These are phyloP conservation scores for Artibeus jamaicensis DNA, from an alignment of 2,797 vertebrate species.

Conservation along the genomic window DNA sequence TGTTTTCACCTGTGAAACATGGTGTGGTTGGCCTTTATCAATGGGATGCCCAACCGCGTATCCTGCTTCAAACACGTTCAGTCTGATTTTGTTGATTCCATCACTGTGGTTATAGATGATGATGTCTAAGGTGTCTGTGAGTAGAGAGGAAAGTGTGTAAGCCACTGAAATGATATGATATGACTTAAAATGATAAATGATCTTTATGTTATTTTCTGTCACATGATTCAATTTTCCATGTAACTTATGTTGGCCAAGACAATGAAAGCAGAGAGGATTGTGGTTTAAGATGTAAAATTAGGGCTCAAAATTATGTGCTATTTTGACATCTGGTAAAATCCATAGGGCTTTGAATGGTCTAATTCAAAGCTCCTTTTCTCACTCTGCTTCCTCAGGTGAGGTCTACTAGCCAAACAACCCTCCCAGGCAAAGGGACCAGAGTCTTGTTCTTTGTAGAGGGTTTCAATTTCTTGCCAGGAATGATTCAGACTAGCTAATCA, in stretches of 20 bases:
- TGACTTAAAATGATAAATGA: conserved; percentile 18
- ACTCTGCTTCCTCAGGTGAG: not conserved
- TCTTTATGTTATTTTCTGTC: not conserved
- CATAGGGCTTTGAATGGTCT: not conserved
- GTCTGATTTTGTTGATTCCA: not conserved
- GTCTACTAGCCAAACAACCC: not conserved
- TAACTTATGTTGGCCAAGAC: not conserved
- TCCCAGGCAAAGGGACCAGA: not conserved
- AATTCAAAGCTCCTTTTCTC: not conserved
- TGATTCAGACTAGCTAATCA: not conserved
- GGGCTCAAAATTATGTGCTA: not conserved
- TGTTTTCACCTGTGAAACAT: not conserved
- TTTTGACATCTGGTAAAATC: not conserved
- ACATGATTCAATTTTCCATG: not conserved
- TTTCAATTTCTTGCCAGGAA: not conserved
- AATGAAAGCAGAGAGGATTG: not conserved
- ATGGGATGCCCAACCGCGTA: not conserved
- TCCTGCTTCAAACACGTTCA: not conserved
- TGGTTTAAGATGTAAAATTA: not conserved
- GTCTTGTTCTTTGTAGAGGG: not conserved
- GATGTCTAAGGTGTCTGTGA: not conserved
- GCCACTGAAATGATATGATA: too few species aligned
- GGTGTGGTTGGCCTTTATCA: not conserved
- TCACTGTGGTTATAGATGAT: not conserved
- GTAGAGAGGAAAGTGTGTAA: not conserved